These are phyloP conservation scores for Astyanax mexicanus DNA, from an alignment of 2,797 vertebrate species.

Conservation along the genomic window DNA sequence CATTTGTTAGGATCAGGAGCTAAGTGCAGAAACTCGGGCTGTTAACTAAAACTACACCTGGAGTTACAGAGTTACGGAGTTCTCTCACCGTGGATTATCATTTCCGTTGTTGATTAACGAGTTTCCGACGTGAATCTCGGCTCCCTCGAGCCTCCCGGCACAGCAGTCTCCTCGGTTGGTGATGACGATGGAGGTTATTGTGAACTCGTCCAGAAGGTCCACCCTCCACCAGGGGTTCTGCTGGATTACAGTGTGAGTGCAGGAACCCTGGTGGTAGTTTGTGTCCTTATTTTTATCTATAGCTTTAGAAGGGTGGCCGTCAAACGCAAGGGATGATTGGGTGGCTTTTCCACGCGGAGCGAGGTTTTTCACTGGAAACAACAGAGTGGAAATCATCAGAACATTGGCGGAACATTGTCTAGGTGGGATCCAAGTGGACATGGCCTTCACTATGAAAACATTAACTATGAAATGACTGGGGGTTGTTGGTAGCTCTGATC, in stretches of 20 bases:
- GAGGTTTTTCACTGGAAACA: too few species aligned
- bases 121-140: slow-evolving; percentile 37
- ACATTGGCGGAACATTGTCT: too few species aligned
- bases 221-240: slow-evolving; percentile 47
- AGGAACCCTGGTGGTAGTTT: not conserved
- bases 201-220: slow-evolving; percentile 30
- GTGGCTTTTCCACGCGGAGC: slow-evolving; percentile 42
- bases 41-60: too few species aligned
- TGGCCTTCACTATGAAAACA: too few species aligned
- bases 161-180: slow-evolving; percentile 18
- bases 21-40: too few species aligned
- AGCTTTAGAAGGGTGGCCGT: slow-evolving; percentile 28
- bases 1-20: too few species aligned
- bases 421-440: too few species aligned
- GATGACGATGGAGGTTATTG: too few species aligned
- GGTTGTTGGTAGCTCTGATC: too few species aligned
- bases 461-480: too few species aligned
- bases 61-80: too few species aligned
- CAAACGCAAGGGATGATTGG: slow-evolving; percentile 2
- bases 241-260: not conserved
- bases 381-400: too few species aligned
- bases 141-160: slow-evolving; percentile 33
- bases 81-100: slow-evolving; percentile 38
- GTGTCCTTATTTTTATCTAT: not conserved
- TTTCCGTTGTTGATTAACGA: slow-evolving; percentile 43